Evolutionary conservation across 1,140 invertebrate species (phyloP), one percentile per base, ranked within the genome.

Genomic region (Scaptomyza graminum): DNA sequence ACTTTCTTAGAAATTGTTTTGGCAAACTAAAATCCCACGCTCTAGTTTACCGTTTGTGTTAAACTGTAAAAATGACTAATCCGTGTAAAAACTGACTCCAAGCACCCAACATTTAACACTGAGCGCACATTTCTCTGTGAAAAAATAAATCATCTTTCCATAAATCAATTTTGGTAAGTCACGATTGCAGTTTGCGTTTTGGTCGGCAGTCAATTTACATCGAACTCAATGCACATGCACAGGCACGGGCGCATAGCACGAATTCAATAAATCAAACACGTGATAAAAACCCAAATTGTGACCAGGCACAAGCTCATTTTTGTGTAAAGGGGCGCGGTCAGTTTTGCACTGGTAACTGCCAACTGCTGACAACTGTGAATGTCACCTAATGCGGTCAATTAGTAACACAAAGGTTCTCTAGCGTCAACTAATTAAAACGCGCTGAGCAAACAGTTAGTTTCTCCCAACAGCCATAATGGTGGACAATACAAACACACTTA

Each of bases 371-470:
- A 31, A 51, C 49, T 16, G 39, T 18, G 46, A 37, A 60, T 68
- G 65, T 39, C 47, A 46, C 47, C 61, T 67, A 82, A 71, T 78
- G 76, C 66, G 82, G 82, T 71, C 81, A 85, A 85, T 85, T 85
- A 85, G 81, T 87, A 55, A 72, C 75, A 87, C 82, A 81, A 70
- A 69, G 67, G 52, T 49, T 41, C 43, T 52, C 16, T 31, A 63
- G 25, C 15, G 41, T 47, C 13, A 87, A 87, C 82, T 87, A 87
- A 87, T 88, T 87, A 88, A 87, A 87, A 88, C 66, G 57, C 67
- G 78, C 74, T 88, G 78, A 87, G 78, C 83, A 74, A 85, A 87
- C 82, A 78, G 12, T 41, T 41, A 41, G 37, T 41, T 57, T 51
- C 37, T 44, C 65, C 12, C 43, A 47, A 51, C 43, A 34, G 8